phyloP scores from a whole-genome alignment of 92 coral and sea anemone genomes.

The Paramuricea clavata region DNA sequence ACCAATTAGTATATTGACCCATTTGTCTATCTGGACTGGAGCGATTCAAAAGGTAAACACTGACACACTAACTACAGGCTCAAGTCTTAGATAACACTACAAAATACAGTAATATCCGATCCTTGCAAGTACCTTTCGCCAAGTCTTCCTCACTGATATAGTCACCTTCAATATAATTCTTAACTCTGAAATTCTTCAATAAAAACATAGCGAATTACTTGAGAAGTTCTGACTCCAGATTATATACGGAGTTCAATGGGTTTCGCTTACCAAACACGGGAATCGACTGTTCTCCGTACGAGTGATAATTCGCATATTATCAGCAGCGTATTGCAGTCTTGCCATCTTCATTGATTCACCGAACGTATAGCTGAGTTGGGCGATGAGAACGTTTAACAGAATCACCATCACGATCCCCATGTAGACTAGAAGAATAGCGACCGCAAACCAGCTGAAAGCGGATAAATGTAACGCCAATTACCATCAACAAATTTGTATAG shows the following conservation, averaged over 20 bases:
- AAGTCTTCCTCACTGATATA: slow-evolving; percentile 85
- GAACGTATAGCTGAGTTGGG: slow-evolving; percentile 84
- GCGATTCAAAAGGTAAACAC: too few relatives aligned
- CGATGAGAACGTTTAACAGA: slow-evolving; percentile 80
- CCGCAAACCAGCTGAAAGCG: slow-evolving; percentile 86
- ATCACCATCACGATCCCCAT: slow-evolving; percentile 82
- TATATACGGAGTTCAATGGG: too few relatives aligned
- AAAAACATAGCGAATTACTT: neutral
- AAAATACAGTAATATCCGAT: too few relatives aligned
- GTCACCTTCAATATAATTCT: slow-evolving; percentile 75
- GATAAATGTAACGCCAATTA: too few relatives aligned
- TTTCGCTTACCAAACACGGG: slow-evolving; percentile 58
- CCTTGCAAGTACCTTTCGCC: slow-evolving; percentile 79
- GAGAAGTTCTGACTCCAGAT: too few relatives aligned
- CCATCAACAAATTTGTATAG: too few relatives aligned
- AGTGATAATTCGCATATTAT: slow-evolving; percentile 76
- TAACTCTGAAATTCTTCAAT: slow-evolving; percentile 76
- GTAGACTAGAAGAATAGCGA: slow-evolving; percentile 72
- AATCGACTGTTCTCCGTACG: slow-evolving; percentile 82
- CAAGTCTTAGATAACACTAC: too few relatives aligned
- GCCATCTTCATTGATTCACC: slow-evolving; percentile 85
- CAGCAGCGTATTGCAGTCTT: slow-evolving; percentile 80
- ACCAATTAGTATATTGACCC: too few relatives aligned
- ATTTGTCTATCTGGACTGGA: too few relatives aligned
- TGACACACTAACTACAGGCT: too few relatives aligned